These are phyloP conservation scores for Drosophila tsacasi DNA, from an alignment of 1,140 invertebrate species.

Conservation along the genomic window DNA sequence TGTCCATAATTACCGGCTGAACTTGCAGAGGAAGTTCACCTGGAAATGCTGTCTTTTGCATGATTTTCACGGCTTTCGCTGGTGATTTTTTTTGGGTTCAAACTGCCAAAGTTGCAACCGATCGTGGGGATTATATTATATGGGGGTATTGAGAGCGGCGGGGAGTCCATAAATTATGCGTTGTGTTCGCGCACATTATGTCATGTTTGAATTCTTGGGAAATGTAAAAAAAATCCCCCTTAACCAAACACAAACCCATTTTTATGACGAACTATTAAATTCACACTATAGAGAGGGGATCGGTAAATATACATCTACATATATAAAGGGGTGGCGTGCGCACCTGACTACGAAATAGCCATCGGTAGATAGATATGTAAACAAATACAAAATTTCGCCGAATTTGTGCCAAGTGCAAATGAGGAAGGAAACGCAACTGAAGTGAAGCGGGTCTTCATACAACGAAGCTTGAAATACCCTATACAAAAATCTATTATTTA, in stretches of 20 bases:
- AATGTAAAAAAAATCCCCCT: constrained; percentile 51
- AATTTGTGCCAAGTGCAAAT: constrained; percentile 80
- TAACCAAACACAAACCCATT: constrained; percentile 42
- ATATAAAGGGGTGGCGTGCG: constrained; percentile 45
- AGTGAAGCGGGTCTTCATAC: background rate
- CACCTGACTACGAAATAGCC: constrained; percentile 75
- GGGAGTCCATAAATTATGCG: constrained; percentile 63
- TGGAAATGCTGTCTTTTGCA: constrained; percentile 29
- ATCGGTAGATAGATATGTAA: constrained; percentile 60
- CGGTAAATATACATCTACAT: background rate
- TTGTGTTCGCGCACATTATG: constrained; percentile 55
- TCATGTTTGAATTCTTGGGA: constrained; percentile 66
- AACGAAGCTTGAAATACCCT: constrained; percentile 6
- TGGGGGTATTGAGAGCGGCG: background rate
- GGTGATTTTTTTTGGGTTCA: constrained; percentile 9
- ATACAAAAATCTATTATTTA: background rate
- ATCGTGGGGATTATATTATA: constrained; percentile 17
- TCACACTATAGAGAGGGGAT: constrained; percentile 44
- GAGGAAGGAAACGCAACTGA: constrained; percentile 45
- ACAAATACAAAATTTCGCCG: constrained; percentile 66
- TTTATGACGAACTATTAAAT: constrained; percentile 76
- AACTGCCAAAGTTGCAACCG: constrained; percentile 14
- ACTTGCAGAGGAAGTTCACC: constrained; percentile 30
- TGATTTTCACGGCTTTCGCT: constrained; percentile 17
- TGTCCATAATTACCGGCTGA: constrained; percentile 43